Evolutionary conservation across 2,113 vertebrate species (phyloP).

Genomic region (Paracanthobrama guichenoti): DNA sequence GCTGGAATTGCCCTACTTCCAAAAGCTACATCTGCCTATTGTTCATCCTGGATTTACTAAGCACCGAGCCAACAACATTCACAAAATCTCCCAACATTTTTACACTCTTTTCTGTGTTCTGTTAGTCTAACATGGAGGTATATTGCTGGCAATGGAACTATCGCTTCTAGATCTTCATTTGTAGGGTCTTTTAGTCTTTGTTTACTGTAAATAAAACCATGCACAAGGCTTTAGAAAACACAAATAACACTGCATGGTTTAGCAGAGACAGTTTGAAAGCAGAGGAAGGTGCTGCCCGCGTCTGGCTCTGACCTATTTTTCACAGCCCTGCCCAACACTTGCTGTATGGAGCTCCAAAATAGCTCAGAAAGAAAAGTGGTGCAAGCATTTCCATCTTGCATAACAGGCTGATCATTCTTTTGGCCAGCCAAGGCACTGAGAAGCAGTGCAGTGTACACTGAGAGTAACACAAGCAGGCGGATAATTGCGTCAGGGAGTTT

Average conservation of each 20-base stretch:
- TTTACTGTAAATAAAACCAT: not conserved
- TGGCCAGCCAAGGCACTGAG: conserved; percentile 33
- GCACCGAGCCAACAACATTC: not conserved
- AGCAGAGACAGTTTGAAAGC: conserved; percentile 41
- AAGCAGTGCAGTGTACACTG: conserved; percentile 37
- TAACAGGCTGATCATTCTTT: conserved; percentile 68
- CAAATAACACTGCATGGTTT: not conserved
- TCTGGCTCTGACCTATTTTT: conserved; percentile 78
- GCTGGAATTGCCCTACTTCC: conserved; percentile 62
- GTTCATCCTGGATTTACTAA: conserved; percentile 43
- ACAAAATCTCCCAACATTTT: not conserved
- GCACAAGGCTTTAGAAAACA: not conserved
- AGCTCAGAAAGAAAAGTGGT: conserved; percentile 73
- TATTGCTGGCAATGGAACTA: not conserved
- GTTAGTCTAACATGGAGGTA: not conserved
- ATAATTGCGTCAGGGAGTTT: conserved; percentile 48
- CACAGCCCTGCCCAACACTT: conserved; percentile 69
- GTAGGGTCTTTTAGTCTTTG: not conserved
- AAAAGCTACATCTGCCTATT: conserved; percentile 54
- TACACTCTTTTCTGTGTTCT: not conserved
- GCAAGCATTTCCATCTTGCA: conserved; percentile 78
- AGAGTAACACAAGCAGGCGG: conserved; percentile 54
- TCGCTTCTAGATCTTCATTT: not conserved
- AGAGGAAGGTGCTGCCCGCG: conserved; percentile 63
- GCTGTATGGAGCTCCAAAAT: conserved; percentile 74